Percentiles rank a stretch among this genome's conserved stretches.
These are phyloP conservation scores for Drosophila pruinosa DNA, from an alignment of 1,140 invertebrate species.

Conservation along the genomic window DNA sequence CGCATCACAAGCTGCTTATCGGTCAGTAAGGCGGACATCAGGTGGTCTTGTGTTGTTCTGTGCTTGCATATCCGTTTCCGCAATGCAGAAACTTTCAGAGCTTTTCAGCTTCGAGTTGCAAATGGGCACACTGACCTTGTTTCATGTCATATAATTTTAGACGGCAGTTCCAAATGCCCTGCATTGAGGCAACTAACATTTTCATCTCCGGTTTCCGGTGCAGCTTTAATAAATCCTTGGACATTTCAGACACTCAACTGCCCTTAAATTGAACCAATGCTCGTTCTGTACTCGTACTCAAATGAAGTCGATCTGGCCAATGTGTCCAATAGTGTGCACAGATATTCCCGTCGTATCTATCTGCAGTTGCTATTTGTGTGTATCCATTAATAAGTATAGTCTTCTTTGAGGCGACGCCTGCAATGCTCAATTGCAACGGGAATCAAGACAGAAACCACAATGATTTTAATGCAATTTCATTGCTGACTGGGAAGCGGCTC, in stretches of 20 bases:
- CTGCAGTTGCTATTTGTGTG: constrained; percentile 11
- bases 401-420: constrained; percentile 48
- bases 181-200: constrained; percentile 12
- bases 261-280: background rate
- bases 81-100: constrained; percentile 32
- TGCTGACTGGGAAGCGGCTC: constrained; percentile 6
- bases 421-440: constrained; percentile 38
- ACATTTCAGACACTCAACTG: background rate
- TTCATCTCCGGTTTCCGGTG: constrained; percentile 3
- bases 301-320: constrained; percentile 3
- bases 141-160: constrained; percentile 20
- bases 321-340: constrained; percentile 31
- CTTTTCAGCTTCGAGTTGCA: background rate
- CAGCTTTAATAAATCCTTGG: constrained; percentile 34
- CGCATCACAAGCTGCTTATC: constrained; percentile 23
- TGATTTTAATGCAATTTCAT: constrained; percentile 57
- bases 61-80: constrained; percentile 29
- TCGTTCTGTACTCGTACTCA: no score
- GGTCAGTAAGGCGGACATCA: background rate
- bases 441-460: constrained; percentile 39
- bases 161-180: constrained; percentile 2
- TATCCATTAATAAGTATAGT: constrained; percentile 65
- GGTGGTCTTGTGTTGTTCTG: background rate
- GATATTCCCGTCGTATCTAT: constrained; percentile 19
- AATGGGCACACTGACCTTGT: constrained; percentile 5